A percentile compares a stretch with the other conserved stretches of the same genome.
Evolutionary conservation across 2,888 invertebrate species (phyloP).

Genomic region (Diaprepes abbreviatus): DNA sequence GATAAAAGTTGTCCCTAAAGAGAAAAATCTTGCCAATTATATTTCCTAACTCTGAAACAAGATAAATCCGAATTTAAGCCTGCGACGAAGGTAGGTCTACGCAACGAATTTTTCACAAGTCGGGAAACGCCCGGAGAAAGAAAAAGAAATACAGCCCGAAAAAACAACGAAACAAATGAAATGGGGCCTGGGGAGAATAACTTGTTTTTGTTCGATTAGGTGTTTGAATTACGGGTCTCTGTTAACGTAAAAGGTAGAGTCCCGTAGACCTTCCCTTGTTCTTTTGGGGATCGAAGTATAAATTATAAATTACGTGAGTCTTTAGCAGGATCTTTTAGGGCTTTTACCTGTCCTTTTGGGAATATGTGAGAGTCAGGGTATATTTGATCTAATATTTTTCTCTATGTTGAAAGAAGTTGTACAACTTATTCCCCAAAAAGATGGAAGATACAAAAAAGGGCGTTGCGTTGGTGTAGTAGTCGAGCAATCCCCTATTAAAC

Average conservation of each 20-base stretch:
- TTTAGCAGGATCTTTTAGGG: background rate
- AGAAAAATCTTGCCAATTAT: slow-evolving; percentile 48
- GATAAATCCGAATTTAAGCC: slow-evolving; percentile 45
- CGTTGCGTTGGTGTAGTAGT: too few species aligned
- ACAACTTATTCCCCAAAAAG: too few species aligned
- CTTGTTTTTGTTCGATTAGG: slow-evolving; percentile 46
- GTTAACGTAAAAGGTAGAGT: slow-evolving; percentile 27
- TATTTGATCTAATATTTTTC: too few species aligned
- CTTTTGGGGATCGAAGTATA: slow-evolving; percentile 14
- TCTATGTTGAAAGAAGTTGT: too few species aligned
- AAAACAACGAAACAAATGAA: slow-evolving; percentile 44
- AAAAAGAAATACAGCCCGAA: slow-evolving; percentile 22
- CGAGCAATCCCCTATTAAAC: too few species aligned
- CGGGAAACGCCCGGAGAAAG: slow-evolving; percentile 21
- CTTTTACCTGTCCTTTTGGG: background rate
- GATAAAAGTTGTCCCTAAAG: slow-evolving; percentile 41
- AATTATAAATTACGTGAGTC: slow-evolving; percentile 16
- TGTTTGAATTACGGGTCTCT: slow-evolving; percentile 33
- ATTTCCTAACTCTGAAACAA: slow-evolving; percentile 44
- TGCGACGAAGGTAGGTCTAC: slow-evolving; percentile 8
- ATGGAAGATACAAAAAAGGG: too few species aligned
- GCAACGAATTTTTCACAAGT: slow-evolving; percentile 23
- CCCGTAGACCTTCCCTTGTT: slow-evolving; percentile 1
- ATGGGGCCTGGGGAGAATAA: slow-evolving; percentile 34
- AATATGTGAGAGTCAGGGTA: background rate